A percentile compares a stretch with the other conserved stretches of the same genome.
These are phyloP conservation scores for Drosophila melanica DNA, from an alignment of 1,140 invertebrate genomes.

Conservation along the genomic window DNA sequence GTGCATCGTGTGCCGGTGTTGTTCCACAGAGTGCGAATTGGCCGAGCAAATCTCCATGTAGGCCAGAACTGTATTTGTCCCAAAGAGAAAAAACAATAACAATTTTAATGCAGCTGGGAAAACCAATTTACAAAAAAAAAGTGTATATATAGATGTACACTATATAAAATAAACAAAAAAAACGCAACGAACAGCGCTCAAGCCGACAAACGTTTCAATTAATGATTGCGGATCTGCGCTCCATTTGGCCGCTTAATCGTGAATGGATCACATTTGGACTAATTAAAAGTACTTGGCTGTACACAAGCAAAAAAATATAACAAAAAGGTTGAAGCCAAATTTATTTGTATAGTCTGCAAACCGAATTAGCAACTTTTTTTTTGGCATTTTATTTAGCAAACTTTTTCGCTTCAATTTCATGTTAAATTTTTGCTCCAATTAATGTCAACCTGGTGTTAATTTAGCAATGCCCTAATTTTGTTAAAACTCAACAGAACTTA, in stretches of 20 bases:
- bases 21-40: constrained; percentile 85
- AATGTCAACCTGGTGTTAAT: too few relatives aligned
- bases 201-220: constrained; percentile 7
- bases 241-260: constrained; percentile 12
- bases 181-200: constrained; percentile 12
- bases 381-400: too few relatives aligned
- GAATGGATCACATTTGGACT: not conserved
- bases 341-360: too few relatives aligned
- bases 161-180: not conserved
- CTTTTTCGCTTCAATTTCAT: too few relatives aligned
- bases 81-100: not conserved
- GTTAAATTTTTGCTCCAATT: too few relatives aligned
- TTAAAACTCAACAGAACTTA: too few relatives aligned
- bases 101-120: constrained; percentile 5
- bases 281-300: not conserved
- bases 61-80: constrained; percentile 92
- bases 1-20: constrained; percentile 89
- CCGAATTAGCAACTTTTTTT: too few relatives aligned
- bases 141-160: too few relatives aligned
- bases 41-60: constrained; percentile 98
- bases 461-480: too few relatives aligned
- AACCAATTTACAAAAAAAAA: not conserved
- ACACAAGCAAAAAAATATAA: too few relatives aligned
- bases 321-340: too few relatives aligned
- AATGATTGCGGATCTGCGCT: constrained; percentile 10